Conservation (phyloP, 2,113 vertebrate genomes). For the Pluvianellus socialis region DNA sequence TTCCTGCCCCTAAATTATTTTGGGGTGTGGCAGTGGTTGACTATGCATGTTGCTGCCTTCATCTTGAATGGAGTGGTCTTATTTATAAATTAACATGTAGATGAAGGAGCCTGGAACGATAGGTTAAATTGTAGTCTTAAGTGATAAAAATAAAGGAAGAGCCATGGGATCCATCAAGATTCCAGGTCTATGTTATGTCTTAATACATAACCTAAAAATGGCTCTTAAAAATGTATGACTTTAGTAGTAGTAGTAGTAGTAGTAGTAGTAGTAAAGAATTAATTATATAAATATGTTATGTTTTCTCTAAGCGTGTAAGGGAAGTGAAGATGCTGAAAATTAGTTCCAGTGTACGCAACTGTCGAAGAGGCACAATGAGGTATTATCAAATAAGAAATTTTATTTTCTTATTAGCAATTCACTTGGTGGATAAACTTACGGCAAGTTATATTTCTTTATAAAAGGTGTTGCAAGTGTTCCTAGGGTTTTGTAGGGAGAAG, state of each 20-base stretch:
- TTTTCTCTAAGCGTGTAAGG: not conserved
- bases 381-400: not conserved
- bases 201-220: not conserved
- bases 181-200: not conserved
- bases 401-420: not conserved
- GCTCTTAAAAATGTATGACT: not conserved
- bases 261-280: not conserved
- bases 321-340: not conserved
- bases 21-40: not conserved
- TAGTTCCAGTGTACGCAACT: not conserved
- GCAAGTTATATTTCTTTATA: not conserved
- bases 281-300: not conserved
- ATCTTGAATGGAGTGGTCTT: not conserved
- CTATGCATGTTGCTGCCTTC: not conserved
- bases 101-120: not conserved
- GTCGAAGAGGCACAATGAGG: not conserved
- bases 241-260: not conserved
- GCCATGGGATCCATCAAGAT: not conserved
- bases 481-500: not conserved
- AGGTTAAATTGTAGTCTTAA: not conserved
- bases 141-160: not conserved
- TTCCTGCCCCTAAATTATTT: not conserved
- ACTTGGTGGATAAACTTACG: not conserved
- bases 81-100: not conserved
- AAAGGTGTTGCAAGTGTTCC: not conserved